A percentile compares a stretch with the other conserved stretches of the same genome.
Conservation (phyloP, 2,113 vertebrate genomes). For the Tylochromis polylepis region DNA sequence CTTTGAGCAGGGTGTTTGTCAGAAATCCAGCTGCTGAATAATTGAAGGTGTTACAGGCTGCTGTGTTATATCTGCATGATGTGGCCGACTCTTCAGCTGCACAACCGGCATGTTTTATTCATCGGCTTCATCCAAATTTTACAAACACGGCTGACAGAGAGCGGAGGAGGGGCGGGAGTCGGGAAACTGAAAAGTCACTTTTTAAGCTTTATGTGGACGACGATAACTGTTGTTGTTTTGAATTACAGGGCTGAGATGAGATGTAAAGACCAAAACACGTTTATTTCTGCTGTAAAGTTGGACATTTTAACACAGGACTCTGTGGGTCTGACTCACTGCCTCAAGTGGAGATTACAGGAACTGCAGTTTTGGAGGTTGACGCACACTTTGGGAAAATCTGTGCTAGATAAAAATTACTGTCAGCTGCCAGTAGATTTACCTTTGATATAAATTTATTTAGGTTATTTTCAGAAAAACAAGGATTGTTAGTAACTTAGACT, state of each 20-base stretch:
- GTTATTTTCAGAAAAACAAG: background rate
- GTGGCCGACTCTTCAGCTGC: background rate
- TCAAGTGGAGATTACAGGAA: background rate
- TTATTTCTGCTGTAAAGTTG: background rate
- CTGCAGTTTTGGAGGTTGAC: background rate
- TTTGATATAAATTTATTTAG: background rate
- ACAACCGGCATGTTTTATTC: constrained; percentile 29
- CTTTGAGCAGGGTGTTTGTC: background rate
- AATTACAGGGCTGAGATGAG: background rate
- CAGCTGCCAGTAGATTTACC: background rate
- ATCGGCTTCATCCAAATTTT: constrained; percentile 15
- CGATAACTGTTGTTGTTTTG: background rate
- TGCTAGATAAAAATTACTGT: background rate
- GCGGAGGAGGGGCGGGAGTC: accelerated
- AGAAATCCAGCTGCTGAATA: constrained; percentile 31
- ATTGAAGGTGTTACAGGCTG: constrained; percentile 10
- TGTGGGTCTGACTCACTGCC: background rate
- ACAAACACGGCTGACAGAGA: background rate
- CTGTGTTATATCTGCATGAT: background rate
- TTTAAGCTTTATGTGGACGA: background rate
- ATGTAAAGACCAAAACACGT: background rate
- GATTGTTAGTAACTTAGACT: background rate
- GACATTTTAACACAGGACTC: background rate
- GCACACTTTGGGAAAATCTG: background rate
- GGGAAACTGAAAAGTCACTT: background rate